Conservation (phyloP, 2,113 vertebrate species). For the Gymnobelideus leadbeateri region DNA sequence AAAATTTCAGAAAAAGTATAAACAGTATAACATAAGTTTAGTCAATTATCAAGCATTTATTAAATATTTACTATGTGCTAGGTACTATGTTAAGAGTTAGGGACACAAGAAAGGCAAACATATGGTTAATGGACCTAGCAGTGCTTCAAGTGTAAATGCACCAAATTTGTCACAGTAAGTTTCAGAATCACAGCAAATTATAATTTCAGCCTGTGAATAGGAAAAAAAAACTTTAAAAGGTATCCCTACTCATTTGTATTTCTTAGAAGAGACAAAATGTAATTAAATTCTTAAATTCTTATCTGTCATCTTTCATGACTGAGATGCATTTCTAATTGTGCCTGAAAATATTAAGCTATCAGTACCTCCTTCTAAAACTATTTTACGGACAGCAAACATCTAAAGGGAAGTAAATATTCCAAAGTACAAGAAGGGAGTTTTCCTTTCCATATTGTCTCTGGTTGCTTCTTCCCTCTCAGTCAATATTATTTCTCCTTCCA, state of each 20-base stretch:
- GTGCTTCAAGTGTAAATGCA: background rate
- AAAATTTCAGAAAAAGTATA: background rate
- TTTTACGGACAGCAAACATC: background rate
- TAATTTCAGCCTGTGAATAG: background rate
- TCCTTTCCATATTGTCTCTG: background rate
- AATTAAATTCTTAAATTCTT: background rate
- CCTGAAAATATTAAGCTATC: background rate
- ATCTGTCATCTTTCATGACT: background rate
- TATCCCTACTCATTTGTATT: background rate
- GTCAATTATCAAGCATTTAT: background rate
- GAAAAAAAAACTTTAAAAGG: background rate
- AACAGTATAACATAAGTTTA: background rate
- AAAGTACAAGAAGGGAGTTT: background rate
- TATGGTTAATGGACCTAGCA: background rate
- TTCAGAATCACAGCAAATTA: background rate
- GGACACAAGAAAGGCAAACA: background rate
- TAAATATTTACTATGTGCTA: background rate
- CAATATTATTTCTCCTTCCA: background rate
- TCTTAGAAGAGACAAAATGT: background rate
- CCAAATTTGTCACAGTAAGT: conserved; percentile 4
- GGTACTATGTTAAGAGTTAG: background rate
- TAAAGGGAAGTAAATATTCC: background rate
- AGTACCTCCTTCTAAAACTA: background rate
- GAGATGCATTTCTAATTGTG: background rate
- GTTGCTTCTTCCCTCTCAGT: background rate